Evolutionary conservation across 2,797 vertebrate genomes (phyloP).

Genomic region (Hypotaenidia okinawae): DNA sequence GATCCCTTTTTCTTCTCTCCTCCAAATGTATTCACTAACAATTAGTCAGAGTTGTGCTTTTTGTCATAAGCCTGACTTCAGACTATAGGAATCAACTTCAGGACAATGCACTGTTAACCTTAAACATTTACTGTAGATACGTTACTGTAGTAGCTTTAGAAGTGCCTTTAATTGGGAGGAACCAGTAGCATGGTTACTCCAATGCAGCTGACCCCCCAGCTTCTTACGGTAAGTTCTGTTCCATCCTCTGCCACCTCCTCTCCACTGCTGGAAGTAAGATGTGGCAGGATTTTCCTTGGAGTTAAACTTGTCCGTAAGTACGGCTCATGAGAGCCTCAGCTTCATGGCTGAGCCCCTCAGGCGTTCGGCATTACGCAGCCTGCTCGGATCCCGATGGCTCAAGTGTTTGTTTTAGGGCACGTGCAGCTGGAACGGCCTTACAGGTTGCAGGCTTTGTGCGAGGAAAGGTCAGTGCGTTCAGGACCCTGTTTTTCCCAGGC

Average conservation of each 20-base stretch:
- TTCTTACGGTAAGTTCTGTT: background rate
- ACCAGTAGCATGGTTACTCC: slow-evolving; percentile 1
- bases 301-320: background rate
- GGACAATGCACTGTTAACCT: slow-evolving; percentile 70
- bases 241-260: background rate
- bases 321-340: background rate
- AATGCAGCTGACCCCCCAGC: background rate
- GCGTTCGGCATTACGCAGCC: background rate
- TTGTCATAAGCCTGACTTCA: slow-evolving; percentile 46
- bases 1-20: background rate
- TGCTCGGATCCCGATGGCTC: background rate
- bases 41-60: slow-evolving; percentile 33
- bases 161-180: slow-evolving; percentile 79
- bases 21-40: background rate
- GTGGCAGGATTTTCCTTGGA: background rate
- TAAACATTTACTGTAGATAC: slow-evolving; percentile 52
- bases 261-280: background rate
- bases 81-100: slow-evolving; percentile 42
- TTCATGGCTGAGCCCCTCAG: background rate
- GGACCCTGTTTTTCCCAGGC: background rate
- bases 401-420: background rate
- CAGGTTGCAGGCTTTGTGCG: background rate
- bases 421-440: background rate
- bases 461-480: background rate
- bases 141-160: slow-evolving; percentile 59